Evolutionary conservation across 64 coral and sea anemone genomes (phyloP).

Genomic region (Cladopsammia gracilis): DNA sequence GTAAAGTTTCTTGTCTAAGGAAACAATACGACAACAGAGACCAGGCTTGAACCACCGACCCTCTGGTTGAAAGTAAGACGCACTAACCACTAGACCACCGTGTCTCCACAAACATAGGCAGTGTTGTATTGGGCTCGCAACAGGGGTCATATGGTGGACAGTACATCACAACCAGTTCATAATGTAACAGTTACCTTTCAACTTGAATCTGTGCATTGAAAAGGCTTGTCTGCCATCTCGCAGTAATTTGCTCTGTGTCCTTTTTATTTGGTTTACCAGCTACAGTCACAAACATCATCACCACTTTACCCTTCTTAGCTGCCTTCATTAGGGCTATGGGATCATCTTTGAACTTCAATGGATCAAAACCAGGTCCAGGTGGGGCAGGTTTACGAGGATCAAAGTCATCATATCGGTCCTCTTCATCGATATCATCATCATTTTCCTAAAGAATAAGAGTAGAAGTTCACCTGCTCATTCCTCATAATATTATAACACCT

Average conservation of each 20-base stretch:
- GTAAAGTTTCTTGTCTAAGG: too few relatives aligned
- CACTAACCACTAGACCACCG: too few relatives aligned
- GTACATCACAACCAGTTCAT: neutral
- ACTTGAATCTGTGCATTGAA: constrained; percentile 98
- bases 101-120: too few relatives aligned
- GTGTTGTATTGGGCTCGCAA: too few relatives aligned
- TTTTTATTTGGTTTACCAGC: constrained; percentile 73
- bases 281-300: constrained; percentile 95
- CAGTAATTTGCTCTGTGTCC: constrained; percentile 84
- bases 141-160: too few relatives aligned
- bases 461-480: neutral
- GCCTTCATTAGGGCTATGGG: constrained; percentile 86
- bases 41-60: too few relatives aligned
- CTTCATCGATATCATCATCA: constrained; percentile 93
- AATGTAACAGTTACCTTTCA: constrained; percentile 74
- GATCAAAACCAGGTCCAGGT: constrained; percentile 79
- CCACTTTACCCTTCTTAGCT: constrained; percentile 93
- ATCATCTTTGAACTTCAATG: constrained; percentile 81
- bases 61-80: too few relatives aligned
- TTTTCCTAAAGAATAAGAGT: constrained; percentile 75
- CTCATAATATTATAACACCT: too few relatives aligned
- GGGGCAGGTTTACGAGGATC: constrained; percentile 76
- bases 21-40: too few relatives aligned
- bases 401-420: constrained; percentile 93
- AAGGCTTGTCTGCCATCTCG: constrained; percentile 88